Base-by-base conservation (phyloP, 2,113 vertebrate species). In the Mustela nigripes region DNA sequence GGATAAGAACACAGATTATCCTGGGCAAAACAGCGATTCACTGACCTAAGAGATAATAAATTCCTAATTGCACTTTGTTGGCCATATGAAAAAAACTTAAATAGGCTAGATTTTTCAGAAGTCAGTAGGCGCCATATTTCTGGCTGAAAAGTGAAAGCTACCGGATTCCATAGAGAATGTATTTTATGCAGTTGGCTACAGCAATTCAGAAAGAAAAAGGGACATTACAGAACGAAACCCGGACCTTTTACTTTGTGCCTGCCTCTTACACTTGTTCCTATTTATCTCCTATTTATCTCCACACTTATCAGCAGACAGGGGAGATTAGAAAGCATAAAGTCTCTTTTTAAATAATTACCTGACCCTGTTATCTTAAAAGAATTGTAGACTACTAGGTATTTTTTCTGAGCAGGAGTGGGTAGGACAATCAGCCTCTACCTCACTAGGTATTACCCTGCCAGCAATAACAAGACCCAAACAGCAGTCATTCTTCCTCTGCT, bases 341-440 rank as follows among this genome's bases (percentile, higher is more conserved):
- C 74, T 89, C 76, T 95, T 91, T 91, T 6, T 18, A 84, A 93
- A 89, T 93, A 95, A 97, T 85, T 86, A 82, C 95, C 95, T 95
- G 89, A 76, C 71, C 65, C 39, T 48, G 50, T 94, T 98, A 94
- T 95, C 73, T 78, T 91, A 86, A 92, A 85, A 93, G 85, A 89
- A 56, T 69, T 73, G 12, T 42, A 91, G 53, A 89, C 82, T 82
- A n/a, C 7, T 15, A 94, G 93, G 42, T 65, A 71, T 91, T 95
- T 89, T 92, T 83, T 48, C 91, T 93, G 81, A 98, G 85, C 33
- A 39, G 7, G 14, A 82, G 84, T 48, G 88, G 84, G 71, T 78
- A 81, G 69, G 45, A 85, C 94, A 53, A 93, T 62, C 33, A 5
- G 76, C n/a, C 76, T 91, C 42, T n/a, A 14, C 15, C 24, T 89